Base-by-base conservation (phyloP, 2,113 vertebrate species). In the Colistium nudipinnis region DNA sequence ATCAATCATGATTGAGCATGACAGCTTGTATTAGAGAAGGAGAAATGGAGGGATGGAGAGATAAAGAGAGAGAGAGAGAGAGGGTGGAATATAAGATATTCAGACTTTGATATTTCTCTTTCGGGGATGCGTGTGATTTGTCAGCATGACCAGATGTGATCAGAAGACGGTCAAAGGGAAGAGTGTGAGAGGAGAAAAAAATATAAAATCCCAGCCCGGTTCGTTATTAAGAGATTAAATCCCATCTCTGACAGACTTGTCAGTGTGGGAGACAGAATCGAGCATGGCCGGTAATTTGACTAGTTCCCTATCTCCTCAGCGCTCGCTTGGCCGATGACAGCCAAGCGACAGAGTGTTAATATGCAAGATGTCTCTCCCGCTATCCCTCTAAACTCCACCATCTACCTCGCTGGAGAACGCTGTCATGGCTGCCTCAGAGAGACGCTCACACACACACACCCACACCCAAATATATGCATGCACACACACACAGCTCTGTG, bases 211-310 rank as follows among this genome's bases (percentile, higher is more conserved):
- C 45, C 25, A 33, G 77, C 38, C 59, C 64, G 80, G 83, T 91
- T 92, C 85, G 86, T 92, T 94, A 92, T 92, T 92, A 91, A 91
- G 89, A 93, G 89, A 92, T 60, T 94, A 92, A 92, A 91, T 94
- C 90, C 91, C 82, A 82, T 93, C 82, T 92, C 82, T 89, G 90
- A 94, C 92, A 93, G 89, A 71, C 81, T 85, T 93, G 90, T 93
- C 92, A 91, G 89, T 22, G 84, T 51, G 60, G 49, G 73, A 92
- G 89, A 91, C 88, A 82, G 89, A 92, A 89, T 91, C 87, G 76
- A 85, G 82, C 83, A 87, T 33, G 35, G 76, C 80, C 80, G 92
- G 82, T 94, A 93, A 95, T 95, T 95, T 93, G 91, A 90, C 89
- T 92, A 91, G 85, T 93, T 89, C 93, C 76, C 73, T 80, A 83